Evolutionary conservation across 2,888 invertebrate species (phyloP).

Genomic region (Philopedon plagiatum): DNA sequence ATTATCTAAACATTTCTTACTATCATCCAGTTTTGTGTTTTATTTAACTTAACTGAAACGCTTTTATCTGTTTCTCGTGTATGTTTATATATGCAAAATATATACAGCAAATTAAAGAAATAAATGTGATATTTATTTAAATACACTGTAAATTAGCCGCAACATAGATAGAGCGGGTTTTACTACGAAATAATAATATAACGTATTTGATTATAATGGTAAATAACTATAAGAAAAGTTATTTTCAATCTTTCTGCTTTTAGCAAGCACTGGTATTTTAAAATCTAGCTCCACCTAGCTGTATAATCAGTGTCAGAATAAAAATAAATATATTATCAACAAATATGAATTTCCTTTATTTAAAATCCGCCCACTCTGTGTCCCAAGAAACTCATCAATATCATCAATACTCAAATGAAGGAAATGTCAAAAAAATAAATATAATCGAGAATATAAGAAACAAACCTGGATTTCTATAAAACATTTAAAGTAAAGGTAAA

Average conservation of each 20-base stretch:
- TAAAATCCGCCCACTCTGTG: too few species aligned
- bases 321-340: constrained; percentile 34
- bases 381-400: too few species aligned
- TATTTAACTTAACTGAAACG: constrained; percentile 31
- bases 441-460: too few species aligned
- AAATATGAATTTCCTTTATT: constrained; percentile 2
- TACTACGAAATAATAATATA: background rate
- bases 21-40: background rate
- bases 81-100: constrained; percentile 34
- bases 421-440: too few species aligned
- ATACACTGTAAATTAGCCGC: constrained; percentile 25
- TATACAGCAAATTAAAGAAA: constrained; percentile 35
- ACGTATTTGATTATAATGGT: constrained; percentile 26
- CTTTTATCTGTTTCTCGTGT: constrained; percentile 39
- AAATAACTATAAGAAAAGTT: constrained; percentile 16
- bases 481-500: too few species aligned
- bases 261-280: constrained; percentile 49
- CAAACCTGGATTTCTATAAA: too few species aligned
- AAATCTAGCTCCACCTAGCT: constrained; percentile 48
- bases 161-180: constrained; percentile 32
- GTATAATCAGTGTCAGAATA: constrained; percentile 48
- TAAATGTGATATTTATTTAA: constrained; percentile 51
- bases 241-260: constrained; percentile 39
- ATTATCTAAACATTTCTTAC: constrained; percentile 5
- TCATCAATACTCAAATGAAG: too few species aligned